Conservation (phyloP, 64 coral and sea anemone genomes). For the Montipora cactus region DNA sequence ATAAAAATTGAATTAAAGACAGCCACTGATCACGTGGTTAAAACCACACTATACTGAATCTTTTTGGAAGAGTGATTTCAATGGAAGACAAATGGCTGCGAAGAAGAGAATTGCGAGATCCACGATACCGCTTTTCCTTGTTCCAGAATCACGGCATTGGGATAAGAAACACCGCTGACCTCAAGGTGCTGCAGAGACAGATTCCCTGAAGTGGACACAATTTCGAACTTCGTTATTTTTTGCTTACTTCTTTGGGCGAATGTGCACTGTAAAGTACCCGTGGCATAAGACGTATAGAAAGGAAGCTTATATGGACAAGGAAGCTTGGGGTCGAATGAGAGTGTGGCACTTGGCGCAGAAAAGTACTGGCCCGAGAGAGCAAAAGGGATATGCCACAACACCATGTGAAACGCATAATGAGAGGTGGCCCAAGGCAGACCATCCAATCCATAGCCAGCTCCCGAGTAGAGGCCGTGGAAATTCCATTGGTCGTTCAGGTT, state of each 20-base stretch:
- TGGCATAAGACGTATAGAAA: slow-evolving; percentile 21
- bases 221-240: slow-evolving; percentile 9
- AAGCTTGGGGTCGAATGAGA: slow-evolving; percentile 35
- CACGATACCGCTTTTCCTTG: slow-evolving; percentile 5
- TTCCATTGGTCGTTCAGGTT: slow-evolving; percentile 67
- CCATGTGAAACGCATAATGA: slow-evolving; percentile 68
- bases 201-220: slow-evolving; percentile 14
- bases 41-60: too few species aligned
- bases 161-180: slow-evolving; percentile 31
- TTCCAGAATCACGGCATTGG: neutral
- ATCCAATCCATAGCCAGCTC: slow-evolving; percentile 68
- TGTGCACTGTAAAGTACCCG: slow-evolving; percentile 5
- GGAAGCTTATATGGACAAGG: slow-evolving; percentile 22
- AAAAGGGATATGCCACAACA: slow-evolving; percentile 80
- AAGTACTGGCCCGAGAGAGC: slow-evolving; percentile 72
- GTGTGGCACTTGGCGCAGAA: slow-evolving; percentile 40
- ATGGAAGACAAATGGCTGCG: too few species aligned
- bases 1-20: too few species aligned
- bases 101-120: neutral
- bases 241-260: neutral
- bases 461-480: slow-evolving; percentile 69
- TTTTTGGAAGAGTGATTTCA: too few species aligned
- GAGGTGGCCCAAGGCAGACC: slow-evolving; percentile 77
- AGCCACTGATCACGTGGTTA: too few species aligned
- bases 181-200: neutral